Conservation (phyloP, 2,113 vertebrate genomes). For the Mesembrinibis cayennensis region DNA sequence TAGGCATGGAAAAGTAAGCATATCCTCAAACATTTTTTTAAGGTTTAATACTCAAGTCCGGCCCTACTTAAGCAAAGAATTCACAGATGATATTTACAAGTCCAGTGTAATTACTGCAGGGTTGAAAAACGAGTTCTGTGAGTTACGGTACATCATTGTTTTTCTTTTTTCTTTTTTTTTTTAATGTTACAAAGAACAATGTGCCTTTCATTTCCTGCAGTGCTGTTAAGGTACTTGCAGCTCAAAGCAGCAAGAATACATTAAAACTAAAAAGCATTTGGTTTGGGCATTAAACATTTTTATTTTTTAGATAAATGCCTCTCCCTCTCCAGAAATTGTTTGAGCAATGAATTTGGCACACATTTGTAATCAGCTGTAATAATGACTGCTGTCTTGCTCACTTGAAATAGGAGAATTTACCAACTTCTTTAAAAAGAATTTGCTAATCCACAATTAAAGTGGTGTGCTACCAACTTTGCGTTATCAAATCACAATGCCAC, state of each 20-base stretch:
- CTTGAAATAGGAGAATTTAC: slow-evolving; percentile 62
- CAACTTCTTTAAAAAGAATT: slow-evolving; percentile 52
- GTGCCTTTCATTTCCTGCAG: slow-evolving; percentile 63
- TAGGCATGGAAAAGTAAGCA: not conserved
- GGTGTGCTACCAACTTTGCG: not conserved
- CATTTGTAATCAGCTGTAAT: slow-evolving; percentile 52
- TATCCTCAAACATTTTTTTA: not conserved
- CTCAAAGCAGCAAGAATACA: slow-evolving; percentile 61
- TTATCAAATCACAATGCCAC: not conserved
- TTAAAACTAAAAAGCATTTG: slow-evolving; percentile 55
- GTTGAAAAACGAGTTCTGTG: slow-evolving; percentile 67
- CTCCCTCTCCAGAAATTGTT: slow-evolving; percentile 41
- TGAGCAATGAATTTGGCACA: slow-evolving; percentile 46
- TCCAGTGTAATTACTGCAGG: slow-evolving; percentile 59
- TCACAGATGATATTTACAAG: slow-evolving; percentile 61
- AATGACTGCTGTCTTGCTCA: slow-evolving; percentile 30
- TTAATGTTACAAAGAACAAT: slow-evolving; percentile 64
- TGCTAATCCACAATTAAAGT: slow-evolving; percentile 39
- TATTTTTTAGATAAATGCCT: slow-evolving; percentile 59
- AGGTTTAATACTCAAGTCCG: slow-evolving; percentile 11
- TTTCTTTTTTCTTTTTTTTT: slow-evolving; percentile 15
- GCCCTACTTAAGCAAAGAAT: slow-evolving; percentile 57
- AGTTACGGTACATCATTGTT: slow-evolving; percentile 54
- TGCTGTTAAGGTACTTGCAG: slow-evolving; percentile 47
- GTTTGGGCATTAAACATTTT: slow-evolving; percentile 40